phyloP scores from a whole-genome alignment of 2,797 vertebrate genomes.

The Hydrolagus colliei region DNA sequence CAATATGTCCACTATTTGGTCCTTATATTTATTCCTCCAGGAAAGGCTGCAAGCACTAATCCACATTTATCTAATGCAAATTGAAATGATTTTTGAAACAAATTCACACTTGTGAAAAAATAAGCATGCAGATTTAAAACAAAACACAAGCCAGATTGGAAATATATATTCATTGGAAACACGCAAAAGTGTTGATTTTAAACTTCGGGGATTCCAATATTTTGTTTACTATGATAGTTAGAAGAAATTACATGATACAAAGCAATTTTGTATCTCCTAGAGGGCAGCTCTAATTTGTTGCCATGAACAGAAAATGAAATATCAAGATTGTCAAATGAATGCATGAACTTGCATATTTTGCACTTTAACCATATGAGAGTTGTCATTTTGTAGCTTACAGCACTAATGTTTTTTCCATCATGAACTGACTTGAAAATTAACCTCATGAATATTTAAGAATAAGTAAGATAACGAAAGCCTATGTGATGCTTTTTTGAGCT shows the following conservation, averaged over 20 bases:
- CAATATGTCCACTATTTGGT: too few relatives aligned
- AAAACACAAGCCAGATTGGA: neutral
- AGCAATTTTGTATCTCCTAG: neutral
- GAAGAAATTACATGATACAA: neutral
- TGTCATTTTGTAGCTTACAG: neutral
- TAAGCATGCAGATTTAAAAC: neutral
- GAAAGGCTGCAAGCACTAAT: too few relatives aligned
- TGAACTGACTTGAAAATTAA: neutral
- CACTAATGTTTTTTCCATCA: neutral
- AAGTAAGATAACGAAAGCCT: slow-evolving; percentile 11
- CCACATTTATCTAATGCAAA: neutral
- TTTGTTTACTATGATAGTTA: neutral
- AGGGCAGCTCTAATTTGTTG: neutral
- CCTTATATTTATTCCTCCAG: too few relatives aligned
- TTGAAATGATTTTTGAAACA: neutral
- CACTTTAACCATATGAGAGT: neutral
- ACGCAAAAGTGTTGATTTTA: neutral
- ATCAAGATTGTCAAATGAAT: slow-evolving; percentile 14
- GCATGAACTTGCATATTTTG: neutral
- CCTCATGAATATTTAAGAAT: slow-evolving; percentile 23
- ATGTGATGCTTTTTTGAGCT: neutral
- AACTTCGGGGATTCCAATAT: too few relatives aligned
- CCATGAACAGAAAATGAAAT: slow-evolving; percentile 25
- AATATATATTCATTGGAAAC: neutral
- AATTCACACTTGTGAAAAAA: neutral